phyloP scores from a whole-genome alignment of 1,140 invertebrate genomes.

The Zeugodacus cucurbitae region DNA sequence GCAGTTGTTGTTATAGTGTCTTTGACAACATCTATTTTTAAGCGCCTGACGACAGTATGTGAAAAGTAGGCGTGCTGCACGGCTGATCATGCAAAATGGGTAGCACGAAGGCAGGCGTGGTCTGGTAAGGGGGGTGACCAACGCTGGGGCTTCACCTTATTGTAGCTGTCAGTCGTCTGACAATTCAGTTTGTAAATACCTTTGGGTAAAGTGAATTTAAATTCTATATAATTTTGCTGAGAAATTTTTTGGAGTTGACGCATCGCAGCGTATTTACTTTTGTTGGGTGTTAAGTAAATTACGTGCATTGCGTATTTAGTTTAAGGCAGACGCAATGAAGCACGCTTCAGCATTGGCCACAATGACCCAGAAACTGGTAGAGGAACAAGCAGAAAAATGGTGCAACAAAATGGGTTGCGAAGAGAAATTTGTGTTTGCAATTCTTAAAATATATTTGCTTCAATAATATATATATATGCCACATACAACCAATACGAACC shows the following conservation, averaged over 20 bases:
- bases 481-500: background rate
- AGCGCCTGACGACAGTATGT: background rate
- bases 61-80: background rate
- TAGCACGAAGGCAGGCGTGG: background rate
- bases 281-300: background rate
- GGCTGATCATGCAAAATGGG: background rate
- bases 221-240: background rate
- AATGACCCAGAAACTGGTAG: background rate
- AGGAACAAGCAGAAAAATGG: background rate
- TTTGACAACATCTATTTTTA: slow-evolving; percentile 5
- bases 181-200: background rate
- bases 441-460: no score
- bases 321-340: background rate
- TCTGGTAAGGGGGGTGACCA: background rate
- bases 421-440: no score
- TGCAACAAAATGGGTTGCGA: background rate
- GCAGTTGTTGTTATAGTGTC: no score
- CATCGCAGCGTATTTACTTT: background rate
- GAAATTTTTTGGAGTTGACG: background rate
- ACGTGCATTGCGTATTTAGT: background rate
- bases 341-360: background rate
- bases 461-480: background rate
- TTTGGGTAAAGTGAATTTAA: background rate
- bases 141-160: background rate
- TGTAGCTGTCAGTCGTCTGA: background rate